These are phyloP conservation scores for Nasonia oneida DNA, from an alignment of 2,888 invertebrate genomes.

Conservation along the genomic window DNA sequence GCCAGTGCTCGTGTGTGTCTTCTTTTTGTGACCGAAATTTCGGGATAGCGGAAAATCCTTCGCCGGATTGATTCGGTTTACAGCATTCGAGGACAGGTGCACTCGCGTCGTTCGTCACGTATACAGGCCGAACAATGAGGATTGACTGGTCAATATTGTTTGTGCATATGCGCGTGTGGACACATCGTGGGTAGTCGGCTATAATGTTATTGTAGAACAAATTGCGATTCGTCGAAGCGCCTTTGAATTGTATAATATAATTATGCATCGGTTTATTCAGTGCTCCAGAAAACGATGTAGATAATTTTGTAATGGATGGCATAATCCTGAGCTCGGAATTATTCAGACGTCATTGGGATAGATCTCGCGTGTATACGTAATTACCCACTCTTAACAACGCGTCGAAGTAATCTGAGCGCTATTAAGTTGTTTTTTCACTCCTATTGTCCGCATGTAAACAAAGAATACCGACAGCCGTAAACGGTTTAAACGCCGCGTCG, in stretches of 20 bases:
- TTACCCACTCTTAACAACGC: not conserved
- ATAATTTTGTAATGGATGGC: not conserved
- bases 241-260: not conserved
- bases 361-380: not conserved
- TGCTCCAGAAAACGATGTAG: not conserved
- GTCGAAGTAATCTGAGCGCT: not conserved
- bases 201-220: not conserved
- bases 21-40: not conserved
- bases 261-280: not conserved
- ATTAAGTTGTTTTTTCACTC: not conserved
- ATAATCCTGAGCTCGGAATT: not conserved
- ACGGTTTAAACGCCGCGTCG: not conserved
- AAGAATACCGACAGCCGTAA: not conserved
- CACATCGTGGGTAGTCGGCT: not conserved
- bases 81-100: not conserved
- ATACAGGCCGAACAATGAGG: not conserved
- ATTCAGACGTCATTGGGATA: not conserved
- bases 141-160: constrained; percentile 14
- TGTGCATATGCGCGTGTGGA: not conserved
- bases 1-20: not conserved
- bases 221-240: not conserved
- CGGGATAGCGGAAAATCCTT: not conserved
- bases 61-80: not conserved
- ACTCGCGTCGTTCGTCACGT: no score
- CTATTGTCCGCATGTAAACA: not conserved